Evolutionary conservation across 2,113 vertebrate genomes (phyloP).

Genomic region (Gymnorhina tibicen): DNA sequence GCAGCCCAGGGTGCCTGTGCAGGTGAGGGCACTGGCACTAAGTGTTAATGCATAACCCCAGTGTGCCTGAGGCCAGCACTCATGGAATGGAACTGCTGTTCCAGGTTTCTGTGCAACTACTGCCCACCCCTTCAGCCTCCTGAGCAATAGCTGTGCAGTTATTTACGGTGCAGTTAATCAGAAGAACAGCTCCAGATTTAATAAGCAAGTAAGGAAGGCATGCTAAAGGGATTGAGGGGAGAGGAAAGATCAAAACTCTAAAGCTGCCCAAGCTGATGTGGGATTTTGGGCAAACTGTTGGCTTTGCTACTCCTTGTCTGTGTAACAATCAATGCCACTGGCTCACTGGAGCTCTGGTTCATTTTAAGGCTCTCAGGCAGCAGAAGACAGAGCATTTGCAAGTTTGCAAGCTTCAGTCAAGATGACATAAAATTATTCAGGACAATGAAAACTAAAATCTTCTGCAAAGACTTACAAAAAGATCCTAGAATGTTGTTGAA

Average conservation of each 20-base stretch:
- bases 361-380: not conserved
- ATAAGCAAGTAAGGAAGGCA: not conserved
- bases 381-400: not conserved
- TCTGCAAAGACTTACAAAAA: not conserved
- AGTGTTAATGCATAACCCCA: not conserved
- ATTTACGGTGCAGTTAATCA: not conserved
- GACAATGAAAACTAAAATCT: not conserved
- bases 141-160: not conserved
- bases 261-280: not conserved
- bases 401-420: not conserved
- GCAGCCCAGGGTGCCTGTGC: not conserved
- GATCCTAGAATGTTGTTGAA: not conserved
- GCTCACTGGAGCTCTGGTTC: not conserved
- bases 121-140: not conserved
- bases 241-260: not conserved
- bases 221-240: fast-evolving
- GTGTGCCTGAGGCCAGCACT: not conserved
- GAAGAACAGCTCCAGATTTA: not conserved
- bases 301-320: not conserved
- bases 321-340: not conserved
- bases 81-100: not conserved
- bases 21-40: not conserved
- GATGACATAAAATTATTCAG: not conserved
- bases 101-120: not conserved
- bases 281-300: not conserved